Conservation (phyloP, 2,797 vertebrate species). For the Pagetopsis macropterus region DNA sequence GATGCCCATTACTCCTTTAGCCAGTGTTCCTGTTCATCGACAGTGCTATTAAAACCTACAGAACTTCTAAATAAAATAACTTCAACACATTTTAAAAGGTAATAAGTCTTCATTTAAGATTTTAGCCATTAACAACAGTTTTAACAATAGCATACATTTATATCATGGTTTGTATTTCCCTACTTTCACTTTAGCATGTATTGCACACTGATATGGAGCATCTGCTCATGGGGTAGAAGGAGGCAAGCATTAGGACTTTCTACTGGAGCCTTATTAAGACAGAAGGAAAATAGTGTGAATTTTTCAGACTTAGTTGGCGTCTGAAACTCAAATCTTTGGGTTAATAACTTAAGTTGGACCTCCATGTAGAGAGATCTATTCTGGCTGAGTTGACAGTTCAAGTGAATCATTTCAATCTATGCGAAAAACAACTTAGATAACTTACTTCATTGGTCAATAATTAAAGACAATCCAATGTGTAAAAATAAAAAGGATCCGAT, state of each 20-base stretch:
- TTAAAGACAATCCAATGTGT: slow-evolving; percentile 22
- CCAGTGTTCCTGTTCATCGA: slow-evolving; percentile 66
- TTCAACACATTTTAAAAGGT: slow-evolving; percentile 68
- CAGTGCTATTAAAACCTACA: slow-evolving; percentile 77
- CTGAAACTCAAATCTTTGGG: slow-evolving; percentile 33
- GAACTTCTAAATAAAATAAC: slow-evolving; percentile 68
- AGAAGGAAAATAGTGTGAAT: slow-evolving; percentile 21
- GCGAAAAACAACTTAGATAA: slow-evolving; percentile 13
- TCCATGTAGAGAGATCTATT: slow-evolving; percentile 11
- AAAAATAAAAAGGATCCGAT: slow-evolving; percentile 21
- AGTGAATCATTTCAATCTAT: slow-evolving; percentile 10
- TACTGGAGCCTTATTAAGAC: slow-evolving; percentile 19
- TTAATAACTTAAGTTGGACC: slow-evolving; percentile 33
- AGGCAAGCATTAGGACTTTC: slow-evolving; percentile 41
- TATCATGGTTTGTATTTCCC: slow-evolving; percentile 67
- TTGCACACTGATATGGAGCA: slow-evolving; percentile 78
- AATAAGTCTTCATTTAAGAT: slow-evolving; percentile 80
- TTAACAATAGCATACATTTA: slow-evolving; percentile 73
- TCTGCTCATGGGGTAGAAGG: slow-evolving; percentile 56
- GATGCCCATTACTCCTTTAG: slow-evolving; percentile 55
- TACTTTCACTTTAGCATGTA: slow-evolving; percentile 72
- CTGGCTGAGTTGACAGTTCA: slow-evolving; percentile 16
- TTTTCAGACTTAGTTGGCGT: slow-evolving; percentile 16
- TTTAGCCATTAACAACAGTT: slow-evolving; percentile 72
- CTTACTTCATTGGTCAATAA: slow-evolving; percentile 7